Conservation (phyloP, 2,113 vertebrate species). For the Bambusicola thoracicus region DNA sequence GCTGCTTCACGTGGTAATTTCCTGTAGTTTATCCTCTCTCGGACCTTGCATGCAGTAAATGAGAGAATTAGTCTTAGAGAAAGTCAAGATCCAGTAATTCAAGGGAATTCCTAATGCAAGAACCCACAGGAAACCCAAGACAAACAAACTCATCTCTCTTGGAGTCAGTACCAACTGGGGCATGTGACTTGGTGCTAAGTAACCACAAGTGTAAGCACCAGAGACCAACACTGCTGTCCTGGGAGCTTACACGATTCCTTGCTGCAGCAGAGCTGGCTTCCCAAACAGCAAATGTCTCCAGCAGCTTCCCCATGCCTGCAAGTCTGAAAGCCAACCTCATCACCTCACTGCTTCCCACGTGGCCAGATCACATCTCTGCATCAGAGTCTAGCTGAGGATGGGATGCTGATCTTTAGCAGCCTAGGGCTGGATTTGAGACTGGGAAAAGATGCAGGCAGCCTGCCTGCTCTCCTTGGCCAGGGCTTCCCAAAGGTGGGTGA, state of each 20-base stretch:
- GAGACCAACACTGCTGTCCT: background rate
- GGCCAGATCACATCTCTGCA: background rate
- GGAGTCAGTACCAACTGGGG: rapidly evolving
- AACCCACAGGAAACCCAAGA: background rate
- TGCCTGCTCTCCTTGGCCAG: rapidly evolving
- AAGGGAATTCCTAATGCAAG: background rate
- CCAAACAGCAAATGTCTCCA: background rate
- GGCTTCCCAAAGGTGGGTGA: rapidly evolving
- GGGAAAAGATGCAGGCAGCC: background rate
- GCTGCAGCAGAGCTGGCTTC: background rate
- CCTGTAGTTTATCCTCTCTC: background rate
- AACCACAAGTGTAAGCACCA: rapidly evolving
- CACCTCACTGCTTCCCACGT: background rate
- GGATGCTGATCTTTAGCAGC: background rate
- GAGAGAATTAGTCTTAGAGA: background rate
- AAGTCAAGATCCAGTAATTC: background rate
- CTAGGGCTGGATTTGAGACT: background rate
- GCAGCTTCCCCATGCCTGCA: background rate
- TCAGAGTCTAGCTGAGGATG: background rate
- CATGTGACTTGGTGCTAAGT: background rate
- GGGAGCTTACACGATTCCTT: background rate
- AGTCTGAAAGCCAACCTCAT: background rate
- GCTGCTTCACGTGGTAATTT: background rate
- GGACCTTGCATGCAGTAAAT: background rate
- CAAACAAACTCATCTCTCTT: background rate